Base-by-base conservation (phyloP, 2,888 invertebrate genomes). In the Agrypnus murinus region DNA sequence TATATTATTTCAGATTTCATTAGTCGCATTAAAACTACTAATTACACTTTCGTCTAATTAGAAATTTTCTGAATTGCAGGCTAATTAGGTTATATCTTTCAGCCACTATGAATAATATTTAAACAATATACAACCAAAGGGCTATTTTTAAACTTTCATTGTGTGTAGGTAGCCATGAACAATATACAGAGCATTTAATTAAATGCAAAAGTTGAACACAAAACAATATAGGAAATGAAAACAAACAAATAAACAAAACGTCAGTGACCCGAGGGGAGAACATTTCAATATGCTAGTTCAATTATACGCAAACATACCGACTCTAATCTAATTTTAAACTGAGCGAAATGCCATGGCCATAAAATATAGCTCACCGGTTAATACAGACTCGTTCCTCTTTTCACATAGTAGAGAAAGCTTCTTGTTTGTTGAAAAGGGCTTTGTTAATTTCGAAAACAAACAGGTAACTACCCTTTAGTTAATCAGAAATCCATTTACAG, bases 291-390 rank as follows among this genome's bases (percentile, higher is more conserved):
- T 63, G 63, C 53, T 63, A 71, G 63, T 71, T 71, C 71, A 71
- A 71, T 71, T 71, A 71, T 63, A 63, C 58, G 60, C 65, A 70
- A 70, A 65, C 71, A 71, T 58, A 67, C 67, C 67, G 32, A 45
- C 57, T 67, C 48, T 67, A 71, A 71, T 71, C 71, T 71, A 71
- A 71, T 71, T 71, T 71, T 71, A 71, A 69, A 71, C 67, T 45
- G 57, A 63, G 58, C 25, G 65, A 66, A 66, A 66, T 58, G 62
- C 57, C 50, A 48, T 45, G 65, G 57, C 45, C 48, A 62, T 66
- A 71, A 66, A 46, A 57, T 50, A 63, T 62, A 12, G 45, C 46
- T 9, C 10, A 9, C 15, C 57, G 40, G 50, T 31, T 34, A 57
- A 65, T 45, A 34, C 65, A 34, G 32, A 34, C 34, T 57, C 45